Evolutionary conservation across 2,888 invertebrate genomes (phyloP).

Genomic region (Heterodera filipjevi): DNA sequence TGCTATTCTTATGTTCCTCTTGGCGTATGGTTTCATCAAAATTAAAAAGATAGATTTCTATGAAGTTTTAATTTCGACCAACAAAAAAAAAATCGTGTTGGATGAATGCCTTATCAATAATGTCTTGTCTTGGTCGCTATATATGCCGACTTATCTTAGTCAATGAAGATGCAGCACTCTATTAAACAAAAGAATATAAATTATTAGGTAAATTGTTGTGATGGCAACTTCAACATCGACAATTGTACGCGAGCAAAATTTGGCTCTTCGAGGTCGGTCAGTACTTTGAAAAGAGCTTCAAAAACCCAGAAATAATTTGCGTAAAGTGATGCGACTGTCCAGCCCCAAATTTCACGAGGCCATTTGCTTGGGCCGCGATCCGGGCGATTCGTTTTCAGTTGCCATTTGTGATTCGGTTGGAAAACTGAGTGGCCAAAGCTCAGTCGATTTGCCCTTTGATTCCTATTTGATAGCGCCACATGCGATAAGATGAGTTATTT

Average conservation of each 20-base stretch:
- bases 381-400: slow-evolving; percentile 49
- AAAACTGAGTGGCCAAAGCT: slow-evolving; percentile 43
- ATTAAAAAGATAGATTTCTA: no score
- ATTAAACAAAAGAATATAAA: no score
- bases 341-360: slow-evolving; percentile 79
- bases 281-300: neutral
- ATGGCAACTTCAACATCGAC: neutral
- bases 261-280: slow-evolving; percentile 20
- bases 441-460: slow-evolving; percentile 72
- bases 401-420: slow-evolving; percentile 39
- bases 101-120: no score
- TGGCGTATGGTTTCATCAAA: no score
- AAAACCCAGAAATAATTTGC: neutral
- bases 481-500: slow-evolving; percentile 73
- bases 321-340: slow-evolving; percentile 85
- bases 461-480: slow-evolving; percentile 90
- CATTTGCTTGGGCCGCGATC: slow-evolving; percentile 82
- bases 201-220: neutral
- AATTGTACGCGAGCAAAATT: slow-evolving; percentile 20
- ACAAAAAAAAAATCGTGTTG: no score
- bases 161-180: no score
- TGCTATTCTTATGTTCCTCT: no score
- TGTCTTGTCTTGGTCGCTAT: no score
- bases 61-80: no score
- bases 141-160: no score